Percentiles rank a stretch among this genome's conserved stretches.
These are phyloP conservation scores for Perodicticus potto DNA, from an alignment of 2,797 vertebrate species.

Conservation along the genomic window DNA sequence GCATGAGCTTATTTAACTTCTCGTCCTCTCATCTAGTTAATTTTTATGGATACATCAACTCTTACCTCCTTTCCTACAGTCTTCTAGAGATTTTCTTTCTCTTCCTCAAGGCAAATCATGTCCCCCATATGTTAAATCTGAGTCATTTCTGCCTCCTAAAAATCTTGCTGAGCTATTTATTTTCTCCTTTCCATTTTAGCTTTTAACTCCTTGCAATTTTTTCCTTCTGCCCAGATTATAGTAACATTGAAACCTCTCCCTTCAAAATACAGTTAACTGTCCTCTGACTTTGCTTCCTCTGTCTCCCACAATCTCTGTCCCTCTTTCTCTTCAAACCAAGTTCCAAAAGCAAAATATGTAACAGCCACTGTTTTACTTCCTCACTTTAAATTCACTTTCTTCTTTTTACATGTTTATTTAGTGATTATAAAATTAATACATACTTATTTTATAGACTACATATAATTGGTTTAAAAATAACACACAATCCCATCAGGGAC, in stretches of 20 bases:
- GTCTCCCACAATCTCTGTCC: background rate
- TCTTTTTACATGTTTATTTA: background rate
- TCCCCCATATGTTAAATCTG: background rate
- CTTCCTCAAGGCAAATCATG: background rate
- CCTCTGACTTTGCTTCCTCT: background rate
- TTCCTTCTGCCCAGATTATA: background rate
- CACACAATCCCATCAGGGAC: background rate
- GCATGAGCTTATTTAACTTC: background rate
- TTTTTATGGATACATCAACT: background rate
- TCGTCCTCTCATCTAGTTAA: fast-evolving
- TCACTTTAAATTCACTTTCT: background rate
- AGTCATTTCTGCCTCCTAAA: background rate
- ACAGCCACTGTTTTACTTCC: background rate
- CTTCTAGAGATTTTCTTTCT: background rate
- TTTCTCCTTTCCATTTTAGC: background rate
- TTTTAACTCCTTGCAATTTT: background rate
- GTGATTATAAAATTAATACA: background rate
- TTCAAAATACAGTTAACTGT: background rate
- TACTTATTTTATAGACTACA: background rate
- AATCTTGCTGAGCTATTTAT: background rate
- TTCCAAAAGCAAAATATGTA: background rate
- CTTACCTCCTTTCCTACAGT: background rate
- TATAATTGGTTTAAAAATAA: background rate
- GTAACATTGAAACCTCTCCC: background rate
- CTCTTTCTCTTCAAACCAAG: background rate